phyloP scores from a whole-genome alignment of 2,113 vertebrate genomes.

The Gymnogyps californianus region DNA sequence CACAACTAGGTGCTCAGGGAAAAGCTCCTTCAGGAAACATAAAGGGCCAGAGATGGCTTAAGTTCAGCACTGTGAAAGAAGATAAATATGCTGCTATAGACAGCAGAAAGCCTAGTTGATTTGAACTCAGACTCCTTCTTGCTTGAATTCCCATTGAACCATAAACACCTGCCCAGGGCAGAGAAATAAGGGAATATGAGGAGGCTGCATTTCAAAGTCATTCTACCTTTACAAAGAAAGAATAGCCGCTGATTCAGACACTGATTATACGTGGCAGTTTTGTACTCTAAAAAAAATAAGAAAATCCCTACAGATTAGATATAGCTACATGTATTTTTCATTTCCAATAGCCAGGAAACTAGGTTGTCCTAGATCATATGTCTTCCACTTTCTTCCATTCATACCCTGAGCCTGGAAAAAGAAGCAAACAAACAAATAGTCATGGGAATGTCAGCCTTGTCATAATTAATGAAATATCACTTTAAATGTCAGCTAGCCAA shows the following conservation, averaged over 20 bases:
- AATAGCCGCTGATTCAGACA: conserved; percentile 42
- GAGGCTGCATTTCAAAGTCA: not conserved
- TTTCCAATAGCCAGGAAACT: not conserved
- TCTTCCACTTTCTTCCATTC: not conserved
- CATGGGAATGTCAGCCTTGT: not conserved
- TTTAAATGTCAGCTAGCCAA: conserved; percentile 39
- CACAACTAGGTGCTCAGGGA: not conserved
- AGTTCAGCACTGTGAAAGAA: not conserved
- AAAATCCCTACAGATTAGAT: not conserved
- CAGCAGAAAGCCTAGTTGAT: not conserved
- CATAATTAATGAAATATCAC: conserved; percentile 24
- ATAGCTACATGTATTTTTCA: conserved; percentile 13
- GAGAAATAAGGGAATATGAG: not conserved
- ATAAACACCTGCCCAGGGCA: not conserved
- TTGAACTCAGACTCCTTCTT: not conserved
- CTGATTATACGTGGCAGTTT: conserved; percentile 11
- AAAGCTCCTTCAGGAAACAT: not conserved
- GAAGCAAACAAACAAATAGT: not conserved
- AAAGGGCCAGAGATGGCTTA: not conserved
- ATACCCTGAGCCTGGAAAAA: not conserved
- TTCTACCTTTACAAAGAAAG: conserved; percentile 6
- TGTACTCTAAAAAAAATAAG: not conserved
- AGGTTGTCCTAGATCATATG: not conserved
- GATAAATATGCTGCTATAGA: not conserved
- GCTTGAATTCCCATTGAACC: not conserved